Evolutionary conservation across 2,888 invertebrate species (phyloP).

Genomic region (Cylloceria caligata): DNA sequence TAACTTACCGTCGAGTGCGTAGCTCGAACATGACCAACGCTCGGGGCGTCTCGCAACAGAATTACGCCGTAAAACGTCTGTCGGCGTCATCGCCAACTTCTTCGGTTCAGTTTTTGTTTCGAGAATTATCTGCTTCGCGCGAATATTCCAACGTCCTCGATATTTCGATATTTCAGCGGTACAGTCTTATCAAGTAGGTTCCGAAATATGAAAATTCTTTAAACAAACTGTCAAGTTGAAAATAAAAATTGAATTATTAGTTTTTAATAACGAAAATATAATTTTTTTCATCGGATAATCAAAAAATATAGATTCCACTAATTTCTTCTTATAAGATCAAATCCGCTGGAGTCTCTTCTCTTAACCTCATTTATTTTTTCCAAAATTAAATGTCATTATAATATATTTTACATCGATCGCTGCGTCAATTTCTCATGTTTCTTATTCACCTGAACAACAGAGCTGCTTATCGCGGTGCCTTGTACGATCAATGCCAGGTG

Average conservation of each 20-base stretch:
- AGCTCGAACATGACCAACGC: conserved; percentile 42
- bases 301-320: too few species aligned
- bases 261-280: too few species aligned
- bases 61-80: conserved; percentile 64
- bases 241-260: too few species aligned
- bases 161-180: not conserved
- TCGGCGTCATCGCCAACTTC: conserved; percentile 55
- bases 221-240: not conserved
- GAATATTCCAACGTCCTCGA: conserved; percentile 16
- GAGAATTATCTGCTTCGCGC: conserved; percentile 27
- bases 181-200: not conserved
- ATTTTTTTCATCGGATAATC: too few species aligned
- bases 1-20: conserved; percentile 68
- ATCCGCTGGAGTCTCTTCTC: too few species aligned
- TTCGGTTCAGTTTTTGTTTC: conserved; percentile 28
- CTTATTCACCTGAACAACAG: not conserved
- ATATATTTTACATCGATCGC: not conserved
- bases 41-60: conserved; percentile 66
- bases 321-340: too few species aligned
- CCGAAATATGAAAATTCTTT: not conserved
- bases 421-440: not conserved
- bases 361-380: too few species aligned
- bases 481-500: not conserved
- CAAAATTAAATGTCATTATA: not conserved
- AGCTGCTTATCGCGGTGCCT: not conserved